These are phyloP conservation scores for Geotrupes spiniger DNA, from an alignment of 2,888 invertebrate species.

Conservation along the genomic window DNA sequence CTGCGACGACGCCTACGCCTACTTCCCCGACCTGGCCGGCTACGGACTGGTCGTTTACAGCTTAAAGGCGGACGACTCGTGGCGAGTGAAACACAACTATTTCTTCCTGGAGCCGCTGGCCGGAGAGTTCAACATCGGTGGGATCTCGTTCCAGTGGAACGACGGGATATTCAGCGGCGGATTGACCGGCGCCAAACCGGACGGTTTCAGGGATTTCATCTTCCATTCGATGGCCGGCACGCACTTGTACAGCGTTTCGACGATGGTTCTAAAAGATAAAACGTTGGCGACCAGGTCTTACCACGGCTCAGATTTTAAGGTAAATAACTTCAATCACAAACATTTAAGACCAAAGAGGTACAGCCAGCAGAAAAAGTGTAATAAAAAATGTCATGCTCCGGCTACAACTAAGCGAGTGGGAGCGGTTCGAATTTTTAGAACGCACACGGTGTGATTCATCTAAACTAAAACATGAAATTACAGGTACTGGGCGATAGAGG, in stretches of 20 bases:
- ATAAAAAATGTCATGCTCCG: not conserved
- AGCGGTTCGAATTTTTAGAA: too few species aligned
- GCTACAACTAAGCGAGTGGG: too few species aligned
- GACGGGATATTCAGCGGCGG: conserved; percentile 77
- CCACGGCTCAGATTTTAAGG: conserved; percentile 57
- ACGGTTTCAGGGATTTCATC: conserved; percentile 63
- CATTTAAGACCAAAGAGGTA: too few species aligned
- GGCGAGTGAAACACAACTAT: conserved; percentile 69
- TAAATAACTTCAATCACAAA: conserved; percentile 30
- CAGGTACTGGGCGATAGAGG: conserved; percentile 66
- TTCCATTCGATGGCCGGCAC: conserved; percentile 77
- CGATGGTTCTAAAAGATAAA: conserved; percentile 58
- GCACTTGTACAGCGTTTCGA: conserved; percentile 69
- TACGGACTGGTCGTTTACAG: conserved; percentile 62
- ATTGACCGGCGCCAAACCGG: conserved; percentile 52
- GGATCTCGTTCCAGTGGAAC: conserved; percentile 72
- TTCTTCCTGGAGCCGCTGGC: conserved; percentile 69
- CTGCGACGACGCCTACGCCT: conserved; percentile 67
- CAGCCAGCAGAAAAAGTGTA: not conserved
- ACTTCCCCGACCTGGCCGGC: conserved; percentile 65
- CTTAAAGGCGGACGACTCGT: conserved; percentile 60
- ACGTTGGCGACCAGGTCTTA: conserved; percentile 54
- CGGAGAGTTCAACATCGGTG: conserved; percentile 66
- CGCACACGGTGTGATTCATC: too few species aligned
- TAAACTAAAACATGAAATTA: conserved; percentile 22